phyloP scores from a whole-genome alignment of 2,797 vertebrate species.

The Glyptemys insculpta region DNA sequence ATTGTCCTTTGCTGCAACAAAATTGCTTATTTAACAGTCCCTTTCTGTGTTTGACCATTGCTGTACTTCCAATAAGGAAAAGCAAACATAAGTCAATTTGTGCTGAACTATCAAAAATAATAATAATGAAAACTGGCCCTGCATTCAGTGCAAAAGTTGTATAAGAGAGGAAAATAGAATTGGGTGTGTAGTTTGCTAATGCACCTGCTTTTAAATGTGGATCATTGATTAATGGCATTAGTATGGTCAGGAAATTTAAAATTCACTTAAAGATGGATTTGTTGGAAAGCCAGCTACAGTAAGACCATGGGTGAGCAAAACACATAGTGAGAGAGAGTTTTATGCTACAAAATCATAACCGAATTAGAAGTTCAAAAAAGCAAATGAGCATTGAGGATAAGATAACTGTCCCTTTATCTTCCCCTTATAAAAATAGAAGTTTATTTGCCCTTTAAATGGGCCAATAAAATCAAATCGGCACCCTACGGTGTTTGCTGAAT shows the following conservation, averaged over 20 bases:
- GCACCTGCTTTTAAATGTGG: neutral
- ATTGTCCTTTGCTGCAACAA: constrained; percentile 28
- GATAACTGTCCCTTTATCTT: constrained; percentile 73
- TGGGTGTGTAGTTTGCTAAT: neutral
- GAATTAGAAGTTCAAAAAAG: constrained; percentile 56
- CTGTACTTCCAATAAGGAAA: constrained; percentile 2
- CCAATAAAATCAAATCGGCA: constrained; percentile 69
- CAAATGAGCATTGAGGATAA: constrained; percentile 33
- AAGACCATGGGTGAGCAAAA: neutral
- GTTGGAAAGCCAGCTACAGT: neutral
- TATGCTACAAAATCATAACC: constrained; percentile 55
- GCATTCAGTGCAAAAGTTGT: neutral
- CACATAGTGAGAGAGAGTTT: constrained; percentile 17
- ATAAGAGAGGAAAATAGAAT: neutral
- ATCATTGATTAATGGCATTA: neutral
- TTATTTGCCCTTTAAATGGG: constrained; percentile 77
- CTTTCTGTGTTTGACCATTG: constrained; percentile 48
- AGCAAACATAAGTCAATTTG: constrained; percentile 3
- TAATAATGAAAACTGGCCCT: neutral
- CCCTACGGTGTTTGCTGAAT: constrained; percentile 42
- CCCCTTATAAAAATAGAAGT: constrained; percentile 69
- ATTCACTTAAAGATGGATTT: neutral
- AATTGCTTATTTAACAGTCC: constrained; percentile 61
- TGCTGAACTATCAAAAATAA: constrained; percentile 35
- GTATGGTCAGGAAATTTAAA: neutral